Conservation (phyloP, 1,140 invertebrate species). For the Cyrtorhinus lividipennis region DNA sequence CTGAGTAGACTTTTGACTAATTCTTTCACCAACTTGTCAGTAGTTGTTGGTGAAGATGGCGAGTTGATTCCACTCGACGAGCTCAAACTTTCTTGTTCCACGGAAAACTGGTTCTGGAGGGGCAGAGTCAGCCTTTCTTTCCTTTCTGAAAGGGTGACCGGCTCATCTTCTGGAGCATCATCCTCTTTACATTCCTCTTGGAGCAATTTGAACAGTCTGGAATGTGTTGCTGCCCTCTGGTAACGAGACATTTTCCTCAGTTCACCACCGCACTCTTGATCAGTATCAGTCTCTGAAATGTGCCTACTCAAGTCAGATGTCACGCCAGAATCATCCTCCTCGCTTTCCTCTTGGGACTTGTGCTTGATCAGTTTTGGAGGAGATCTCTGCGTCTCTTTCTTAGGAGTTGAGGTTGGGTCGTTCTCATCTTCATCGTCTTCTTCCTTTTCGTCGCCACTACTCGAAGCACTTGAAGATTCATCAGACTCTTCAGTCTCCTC, state of each 20-base stretch:
- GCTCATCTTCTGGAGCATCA: conserved; percentile 28
- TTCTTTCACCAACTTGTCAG: conserved; percentile 39
- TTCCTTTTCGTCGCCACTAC: conserved; percentile 22
- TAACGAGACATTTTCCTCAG: conserved; percentile 42
- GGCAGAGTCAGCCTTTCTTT: conserved; percentile 31
- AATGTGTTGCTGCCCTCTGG: conserved; percentile 54
- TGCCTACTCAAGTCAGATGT: conserved; percentile 52
- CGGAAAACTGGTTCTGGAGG: conserved; percentile 21
- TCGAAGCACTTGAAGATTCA: conserved; percentile 15
- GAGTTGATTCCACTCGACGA: conserved; percentile 37
- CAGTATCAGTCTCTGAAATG: conserved; percentile 49
- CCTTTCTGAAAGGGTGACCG: conserved; percentile 25
- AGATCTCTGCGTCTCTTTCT: conserved; percentile 17
- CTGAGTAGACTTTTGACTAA: conserved; percentile 38
- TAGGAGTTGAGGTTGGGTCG: conserved; percentile 22
- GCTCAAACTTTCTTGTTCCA: conserved; percentile 22
- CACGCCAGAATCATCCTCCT: conserved; percentile 55
- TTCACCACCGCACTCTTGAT: conserved; percentile 39
- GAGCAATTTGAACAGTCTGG: conserved; percentile 48
- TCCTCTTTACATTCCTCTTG: conserved; percentile 38
- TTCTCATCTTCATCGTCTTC: conserved; percentile 21
- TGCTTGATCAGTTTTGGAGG: conserved; percentile 7
- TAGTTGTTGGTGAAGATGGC: conserved; percentile 36
- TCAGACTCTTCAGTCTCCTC: conserved; percentile 12
- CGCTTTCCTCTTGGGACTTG: conserved; percentile 37